phyloP scores from a whole-genome alignment of 2,113 vertebrate genomes.

The Pseudonaja textilis region DNA sequence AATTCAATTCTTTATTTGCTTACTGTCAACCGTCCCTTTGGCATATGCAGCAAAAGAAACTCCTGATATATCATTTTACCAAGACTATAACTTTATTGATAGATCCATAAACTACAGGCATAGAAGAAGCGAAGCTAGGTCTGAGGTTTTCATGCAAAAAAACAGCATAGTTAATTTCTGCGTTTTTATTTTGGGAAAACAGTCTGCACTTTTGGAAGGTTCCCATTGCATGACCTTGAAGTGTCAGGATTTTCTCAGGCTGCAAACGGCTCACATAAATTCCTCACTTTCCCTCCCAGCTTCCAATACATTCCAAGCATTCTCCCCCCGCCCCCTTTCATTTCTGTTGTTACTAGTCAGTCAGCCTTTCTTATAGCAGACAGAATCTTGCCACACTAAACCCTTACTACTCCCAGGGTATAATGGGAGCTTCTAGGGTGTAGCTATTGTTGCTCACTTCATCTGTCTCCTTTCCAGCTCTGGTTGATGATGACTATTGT shows the following conservation, averaged over 20 bases:
- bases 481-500: neutral
- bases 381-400: neutral
- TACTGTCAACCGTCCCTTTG: neutral
- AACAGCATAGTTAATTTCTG: too few relatives aligned
- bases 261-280: neutral
- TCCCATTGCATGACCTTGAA: neutral
- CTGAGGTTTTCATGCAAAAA: too few relatives aligned
- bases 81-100: neutral
- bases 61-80: neutral
- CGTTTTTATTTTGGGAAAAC: too few relatives aligned
- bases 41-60: neutral
- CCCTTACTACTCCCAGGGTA: neutral
- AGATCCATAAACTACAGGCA: neutral
- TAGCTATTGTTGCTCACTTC: neutral
- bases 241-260: neutral
- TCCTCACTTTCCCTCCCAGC: neutral
- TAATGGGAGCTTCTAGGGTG: neutral
- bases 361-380: neutral
- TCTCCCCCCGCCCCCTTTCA: neutral
- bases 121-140: too few relatives aligned
- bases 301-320: neutral
- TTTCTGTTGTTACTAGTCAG: neutral
- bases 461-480: neutral
- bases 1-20: neutral
- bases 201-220: too few relatives aligned